Evolutionary conservation across 2,888 invertebrate species (phyloP).

Genomic region (Xestia rhomboidea): DNA sequence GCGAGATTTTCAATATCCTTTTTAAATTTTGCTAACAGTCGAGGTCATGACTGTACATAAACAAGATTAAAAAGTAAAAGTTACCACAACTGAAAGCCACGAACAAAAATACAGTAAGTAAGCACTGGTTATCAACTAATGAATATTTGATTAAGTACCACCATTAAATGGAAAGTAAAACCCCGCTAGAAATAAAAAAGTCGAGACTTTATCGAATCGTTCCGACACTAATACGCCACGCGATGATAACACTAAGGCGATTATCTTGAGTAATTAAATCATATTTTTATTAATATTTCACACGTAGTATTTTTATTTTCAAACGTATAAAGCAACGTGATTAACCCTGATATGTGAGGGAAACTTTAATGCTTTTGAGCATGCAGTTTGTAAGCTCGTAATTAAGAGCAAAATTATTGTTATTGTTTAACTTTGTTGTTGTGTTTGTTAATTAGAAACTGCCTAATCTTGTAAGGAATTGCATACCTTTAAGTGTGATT

Average conservation of each 20-base stretch:
- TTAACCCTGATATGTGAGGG: slow-evolving; percentile 62
- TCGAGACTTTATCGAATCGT: slow-evolving; percentile 78
- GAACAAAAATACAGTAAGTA: slow-evolving; percentile 48
- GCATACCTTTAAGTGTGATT: neutral
- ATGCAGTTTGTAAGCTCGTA: slow-evolving; percentile 59
- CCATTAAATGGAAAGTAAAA: slow-evolving; percentile 69
- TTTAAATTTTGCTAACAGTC: too few species aligned
- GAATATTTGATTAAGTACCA: slow-evolving; percentile 75
- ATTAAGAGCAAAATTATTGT: slow-evolving; percentile 58
- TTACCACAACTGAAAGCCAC: neutral
- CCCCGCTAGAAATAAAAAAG: slow-evolving; percentile 63
- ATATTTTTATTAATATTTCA: slow-evolving; percentile 72
- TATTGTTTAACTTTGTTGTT: slow-evolving; percentile 56
- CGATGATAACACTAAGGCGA: slow-evolving; percentile 79
- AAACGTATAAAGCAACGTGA: slow-evolving; percentile 47
- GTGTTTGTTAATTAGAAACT: slow-evolving; percentile 44
- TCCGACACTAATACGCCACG: slow-evolving; percentile 84
- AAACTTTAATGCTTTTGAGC: slow-evolving; percentile 59
- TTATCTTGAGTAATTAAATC: slow-evolving; percentile 84
- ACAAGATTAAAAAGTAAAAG: slow-evolving; percentile 20
- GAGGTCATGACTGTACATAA: neutral
- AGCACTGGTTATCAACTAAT: slow-evolving; percentile 70
- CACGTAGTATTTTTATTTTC: slow-evolving; percentile 65
- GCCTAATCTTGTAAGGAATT: slow-evolving; percentile 39
- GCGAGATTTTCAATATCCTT: too few species aligned